Evolutionary conservation across 2,797 vertebrate genomes (phyloP), one percentile per base, ranked within the genome.

Genomic region (Octomys mimax): DNA sequence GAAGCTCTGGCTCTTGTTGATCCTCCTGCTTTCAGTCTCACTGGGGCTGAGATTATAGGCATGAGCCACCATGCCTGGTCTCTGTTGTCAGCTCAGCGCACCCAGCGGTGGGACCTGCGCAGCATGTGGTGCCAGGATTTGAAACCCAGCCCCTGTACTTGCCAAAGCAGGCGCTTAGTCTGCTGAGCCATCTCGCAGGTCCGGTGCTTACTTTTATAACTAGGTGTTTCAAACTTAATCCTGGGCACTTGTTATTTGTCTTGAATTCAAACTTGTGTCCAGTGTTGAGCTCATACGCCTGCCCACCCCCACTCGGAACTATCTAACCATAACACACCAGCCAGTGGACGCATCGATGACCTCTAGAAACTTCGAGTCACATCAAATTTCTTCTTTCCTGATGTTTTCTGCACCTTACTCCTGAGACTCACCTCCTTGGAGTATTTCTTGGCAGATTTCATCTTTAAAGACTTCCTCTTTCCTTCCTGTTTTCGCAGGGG

Each of bases 301-400:
- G 13, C 14, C 8, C 39, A 24, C 8, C 11, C 5, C 13, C 28
- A 12, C 21, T 33, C 7, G 2, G 31, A 19, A 33, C 8, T 21
- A 21, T 21, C 16, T 31, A 11, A 10, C 4, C 13, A 6, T 24
- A 42, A 31, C 1, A 26, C n/a, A 2, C 1, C 6, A 52, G 8
- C 1, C 12, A 22, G 9, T 36, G 9, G 11, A 9, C 2, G 62
- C 24, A 14, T 2, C 3, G 12, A 19, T 21, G 33, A 46, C 18
- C 7, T 71, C n/a, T 13, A 62, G 19, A 57, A 83, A 71, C 4
- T 13, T 2, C 19, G 57, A 87, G 18, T 68, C 22, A 21, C 9
- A 7, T 82, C 31, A 16, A 28, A 24, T 46, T 49, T 49, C 42
- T 71, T 71, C 68, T 31, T 75, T 3, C 6, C 28, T 14, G 6